These are phyloP conservation scores for Adelges cooleyi DNA, from an alignment of 1,140 invertebrate genomes.

Conservation along the genomic window DNA sequence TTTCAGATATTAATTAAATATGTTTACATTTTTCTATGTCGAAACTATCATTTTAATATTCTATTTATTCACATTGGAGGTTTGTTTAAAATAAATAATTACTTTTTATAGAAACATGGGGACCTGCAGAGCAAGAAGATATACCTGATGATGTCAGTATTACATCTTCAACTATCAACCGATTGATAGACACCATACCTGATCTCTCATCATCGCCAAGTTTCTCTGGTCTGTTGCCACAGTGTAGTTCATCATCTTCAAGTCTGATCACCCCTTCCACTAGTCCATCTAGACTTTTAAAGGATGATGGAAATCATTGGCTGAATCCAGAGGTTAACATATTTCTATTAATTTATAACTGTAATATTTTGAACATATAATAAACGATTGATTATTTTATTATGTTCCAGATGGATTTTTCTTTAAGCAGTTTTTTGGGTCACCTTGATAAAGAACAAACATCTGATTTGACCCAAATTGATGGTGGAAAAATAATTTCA, in stretches of 20 bases:
- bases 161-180: conserved; percentile 14
- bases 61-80: no score
- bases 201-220: background rate
- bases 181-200: background rate
- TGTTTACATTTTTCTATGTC: no score
- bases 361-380: no score
- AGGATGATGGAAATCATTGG: conserved; percentile 61
- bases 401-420: conserved; percentile 59
- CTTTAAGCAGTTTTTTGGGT: conserved; percentile 64
- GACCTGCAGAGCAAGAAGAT: background rate
- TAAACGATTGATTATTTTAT: no score
- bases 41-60: no score
- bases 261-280: conserved; percentile 35
- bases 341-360: no score
- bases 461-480: conserved; percentile 32
- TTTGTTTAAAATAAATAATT: no score
- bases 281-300: conserved; percentile 62
- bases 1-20: no score
- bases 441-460: conserved; percentile 58
- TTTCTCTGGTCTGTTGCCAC: conserved; percentile 18
- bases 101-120: background rate
- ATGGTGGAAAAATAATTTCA: conserved; percentile 17
- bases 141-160: conserved; percentile 24
- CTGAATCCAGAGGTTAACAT: conserved; percentile 49
- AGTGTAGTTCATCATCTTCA: background rate